Conservation (phyloP, 2,797 vertebrate genomes). For the Smutsia gigantea region DNA sequence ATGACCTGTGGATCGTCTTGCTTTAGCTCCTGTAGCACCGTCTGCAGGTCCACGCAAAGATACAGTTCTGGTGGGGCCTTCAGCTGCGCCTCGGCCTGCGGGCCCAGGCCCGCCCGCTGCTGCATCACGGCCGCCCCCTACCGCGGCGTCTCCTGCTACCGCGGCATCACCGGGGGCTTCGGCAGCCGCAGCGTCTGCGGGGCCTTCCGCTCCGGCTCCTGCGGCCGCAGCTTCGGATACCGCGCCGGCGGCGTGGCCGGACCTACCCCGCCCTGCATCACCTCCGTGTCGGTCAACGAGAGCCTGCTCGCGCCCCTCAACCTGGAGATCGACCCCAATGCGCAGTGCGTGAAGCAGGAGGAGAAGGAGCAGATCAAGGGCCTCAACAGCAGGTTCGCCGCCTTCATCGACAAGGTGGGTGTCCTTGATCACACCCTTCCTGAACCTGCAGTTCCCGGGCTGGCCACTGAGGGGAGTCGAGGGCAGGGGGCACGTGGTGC, state of each 20-base stretch:
- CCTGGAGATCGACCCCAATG: too few relatives aligned
- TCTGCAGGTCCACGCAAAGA: not conserved
- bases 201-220: slow-evolving; percentile 10
- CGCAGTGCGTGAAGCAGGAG: too few relatives aligned
- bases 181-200: slow-evolving; percentile 66
- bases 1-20: not conserved
- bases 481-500: not conserved
- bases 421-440: too few relatives aligned
- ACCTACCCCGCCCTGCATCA: not conserved
- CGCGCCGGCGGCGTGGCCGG: slow-evolving; percentile 34
- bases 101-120: slow-evolving; percentile 5
- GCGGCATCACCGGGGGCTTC: slow-evolving; percentile 45
- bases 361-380: too few relatives aligned
- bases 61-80: not conserved
- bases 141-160: slow-evolving; percentile 67
- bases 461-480: slow-evolving; percentile 72
- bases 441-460: not conserved
- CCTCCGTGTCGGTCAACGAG: too few relatives aligned
- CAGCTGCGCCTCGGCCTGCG: not conserved
- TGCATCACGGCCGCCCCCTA: not conserved
- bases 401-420: too few relatives aligned
- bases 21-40: not conserved
- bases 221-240: slow-evolving; percentile 65
- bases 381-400: too few relatives aligned
- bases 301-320: too few relatives aligned